These are phyloP conservation scores for Aethes cnicana DNA, from an alignment of 2,888 invertebrate species.

Conservation along the genomic window DNA sequence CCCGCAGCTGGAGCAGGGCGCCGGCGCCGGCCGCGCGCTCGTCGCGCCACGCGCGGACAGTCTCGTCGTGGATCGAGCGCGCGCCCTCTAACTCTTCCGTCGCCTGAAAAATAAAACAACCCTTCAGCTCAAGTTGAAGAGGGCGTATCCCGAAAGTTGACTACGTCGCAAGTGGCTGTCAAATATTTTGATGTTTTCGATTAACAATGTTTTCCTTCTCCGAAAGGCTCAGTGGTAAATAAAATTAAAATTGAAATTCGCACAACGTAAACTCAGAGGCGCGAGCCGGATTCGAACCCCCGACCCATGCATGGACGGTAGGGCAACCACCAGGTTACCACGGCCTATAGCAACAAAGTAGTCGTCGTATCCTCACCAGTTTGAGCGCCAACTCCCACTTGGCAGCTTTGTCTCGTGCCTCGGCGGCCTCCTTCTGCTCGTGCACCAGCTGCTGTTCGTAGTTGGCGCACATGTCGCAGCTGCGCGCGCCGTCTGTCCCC, in stretches of 20 bases:
- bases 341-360: not conserved
- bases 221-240: too few species aligned
- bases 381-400: conserved; percentile 58
- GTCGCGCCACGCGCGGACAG: conserved; percentile 62
- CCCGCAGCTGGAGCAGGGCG: conserved; percentile 43
- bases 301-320: too few species aligned
- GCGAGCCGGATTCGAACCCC: too few species aligned
- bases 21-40: conserved; percentile 45
- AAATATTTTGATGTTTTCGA: too few species aligned
- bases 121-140: too few species aligned
- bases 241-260: too few species aligned
- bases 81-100: conserved; percentile 76
- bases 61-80: conserved; percentile 77
- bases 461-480: conserved; percentile 94
- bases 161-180: too few species aligned
- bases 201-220: too few species aligned
- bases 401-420: conserved; percentile 48
- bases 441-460: conserved; percentile 92
- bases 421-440: conserved; percentile 84
- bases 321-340: too few species aligned
- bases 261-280: too few species aligned
- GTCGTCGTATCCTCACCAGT: conserved; percentile 1
- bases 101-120: conserved; percentile 47
- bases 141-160: too few species aligned
- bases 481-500: conserved; percentile 40